Base-by-base conservation (phyloP, 2,888 invertebrate species). In the Lycaena phlaeas region DNA sequence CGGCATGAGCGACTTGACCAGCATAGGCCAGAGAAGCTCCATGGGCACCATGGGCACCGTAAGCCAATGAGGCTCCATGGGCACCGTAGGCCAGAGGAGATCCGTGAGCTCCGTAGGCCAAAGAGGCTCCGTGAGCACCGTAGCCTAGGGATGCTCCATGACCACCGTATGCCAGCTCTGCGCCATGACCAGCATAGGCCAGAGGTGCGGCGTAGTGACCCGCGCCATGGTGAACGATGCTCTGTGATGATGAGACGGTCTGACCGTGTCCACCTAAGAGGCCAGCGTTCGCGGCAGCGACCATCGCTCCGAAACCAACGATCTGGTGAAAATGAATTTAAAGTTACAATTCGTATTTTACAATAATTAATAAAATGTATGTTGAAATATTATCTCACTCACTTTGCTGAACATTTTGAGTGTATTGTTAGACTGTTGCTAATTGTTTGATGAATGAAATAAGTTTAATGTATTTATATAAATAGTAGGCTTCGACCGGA, bases 211-310 rank as follows among this genome's bases (percentile, higher is more conserved):
- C 59, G 47, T 65, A 63, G 43, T 62, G 59, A 1, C 57, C 58
- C 3, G 49, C 61, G 40, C 66, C 68, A 14, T 67, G 63, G 34
- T 60, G 64, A 28, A 71, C 51, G 29, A 70, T 63, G 53, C 57
- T 69, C 42, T 71, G 68, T 3, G 66, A 67, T 7, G 73, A 73
- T 7, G 73, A 73, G 36, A 65, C 56, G 38, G 65, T 68, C 39
- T 51, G 53, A n/a, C 56, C 57, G 42, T 55, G 47, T 15, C 51
- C 55, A 11, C 52, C 65, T 37, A 79, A 55, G 4, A 34, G 34
- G 10, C 85, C 85, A 29, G 85, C 86, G 47, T 71, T 71, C 26
- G 81, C 79, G 3, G 85, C 66, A 31, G 75, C 73, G 56, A 87
- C 50, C 49, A 86, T 52, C 42, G 73, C 71, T 48, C 73, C 65